Base-by-base conservation (phyloP, 2,888 invertebrate species). In the Sesia bembeciformis region DNA sequence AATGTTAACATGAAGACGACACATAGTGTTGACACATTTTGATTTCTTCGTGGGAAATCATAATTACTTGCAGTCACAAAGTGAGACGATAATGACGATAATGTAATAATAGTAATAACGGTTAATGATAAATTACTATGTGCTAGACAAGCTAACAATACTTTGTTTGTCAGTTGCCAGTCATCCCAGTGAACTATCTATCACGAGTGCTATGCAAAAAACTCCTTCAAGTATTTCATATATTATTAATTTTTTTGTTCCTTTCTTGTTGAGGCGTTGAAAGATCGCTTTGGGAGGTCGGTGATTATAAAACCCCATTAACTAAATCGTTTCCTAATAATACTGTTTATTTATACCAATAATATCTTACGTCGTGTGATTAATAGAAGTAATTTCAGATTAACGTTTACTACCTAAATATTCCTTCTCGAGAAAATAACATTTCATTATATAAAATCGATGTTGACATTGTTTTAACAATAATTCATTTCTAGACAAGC, bases 111-210 rank as follows among this genome's bases (percentile, higher is more conserved):
- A 49, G 5, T n/a, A 5, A 8, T 7, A 7, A 42, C 42, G 23
- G 23, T 8, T 49, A 56, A 61, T 68, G 70, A 84, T 84, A 80
- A 85, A 86, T 84, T 82, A 84, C 67, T 67, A 62, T 61, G 60
- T 23, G 23, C 68, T 71, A 72, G 74, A 78, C 73, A 76, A 76
- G 71, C 72, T 77, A 78, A 81, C 78, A 82, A 82, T 78, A 63
- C 68, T 76, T 75, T 79, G 79, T 84, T 81, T 83, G 80, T 23
- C 23, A 23, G 79, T 68, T 61, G 67, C 68, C 65, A 75, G 68
- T 77, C 76, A 78, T 76, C 75, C 74, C 67, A 69, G 64, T 64
- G 71, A 76, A 78, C 76, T 74, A 82, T 75, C 72, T 73, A 72
- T 74, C 70, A 69, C 70, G 68, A 65, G 54, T 63, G 65, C 58